phyloP scores from a whole-genome alignment of 2,797 vertebrate genomes.

The Coregonus ussuriensis region DNA sequence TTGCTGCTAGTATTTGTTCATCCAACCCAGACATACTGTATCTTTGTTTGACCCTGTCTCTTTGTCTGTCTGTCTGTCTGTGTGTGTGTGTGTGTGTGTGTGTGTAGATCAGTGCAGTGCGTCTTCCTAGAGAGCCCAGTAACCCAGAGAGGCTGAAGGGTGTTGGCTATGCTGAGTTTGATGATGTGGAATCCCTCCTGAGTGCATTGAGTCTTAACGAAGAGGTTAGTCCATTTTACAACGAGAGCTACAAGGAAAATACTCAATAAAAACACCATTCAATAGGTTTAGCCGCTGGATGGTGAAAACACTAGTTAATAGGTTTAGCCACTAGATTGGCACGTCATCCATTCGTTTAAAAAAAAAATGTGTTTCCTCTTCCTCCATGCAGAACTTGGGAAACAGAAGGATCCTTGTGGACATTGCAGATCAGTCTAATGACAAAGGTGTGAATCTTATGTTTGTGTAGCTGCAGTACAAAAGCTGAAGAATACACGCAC shows the following conservation, averaged over 20 bases:
- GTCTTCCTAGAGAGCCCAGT: slow-evolving; percentile 90
- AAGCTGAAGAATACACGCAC: no score
- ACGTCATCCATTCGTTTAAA: not conserved
- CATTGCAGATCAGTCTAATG: slow-evolving; percentile 94
- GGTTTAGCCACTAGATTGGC: not conserved
- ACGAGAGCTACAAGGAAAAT: no score
- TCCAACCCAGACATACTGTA: no score
- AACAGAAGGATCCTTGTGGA: slow-evolving; percentile 96
- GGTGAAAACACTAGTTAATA: no score
- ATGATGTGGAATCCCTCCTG: slow-evolving; percentile 91
- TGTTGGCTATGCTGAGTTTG: slow-evolving; percentile 95
- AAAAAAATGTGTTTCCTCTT: no score
- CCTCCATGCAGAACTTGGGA: slow-evolving; percentile 82
- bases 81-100: no score
- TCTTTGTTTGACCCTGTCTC: no score
- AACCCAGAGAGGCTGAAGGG: slow-evolving; percentile 96
- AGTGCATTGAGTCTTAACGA: slow-evolving; percentile 91
- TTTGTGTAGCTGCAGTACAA: no score
- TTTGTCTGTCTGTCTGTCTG: no score
- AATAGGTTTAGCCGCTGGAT: no score
- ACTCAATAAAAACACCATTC: no score
- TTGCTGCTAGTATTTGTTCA: no score
- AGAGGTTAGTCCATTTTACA: slow-evolving; percentile 79
- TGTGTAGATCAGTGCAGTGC: slow-evolving; percentile 90
- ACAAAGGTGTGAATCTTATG: slow-evolving; percentile 83